A percentile compares a stretch with the other conserved stretches of the same genome.
Conservation (phyloP, 2,113 vertebrate genomes). For the Meles meles region DNA sequence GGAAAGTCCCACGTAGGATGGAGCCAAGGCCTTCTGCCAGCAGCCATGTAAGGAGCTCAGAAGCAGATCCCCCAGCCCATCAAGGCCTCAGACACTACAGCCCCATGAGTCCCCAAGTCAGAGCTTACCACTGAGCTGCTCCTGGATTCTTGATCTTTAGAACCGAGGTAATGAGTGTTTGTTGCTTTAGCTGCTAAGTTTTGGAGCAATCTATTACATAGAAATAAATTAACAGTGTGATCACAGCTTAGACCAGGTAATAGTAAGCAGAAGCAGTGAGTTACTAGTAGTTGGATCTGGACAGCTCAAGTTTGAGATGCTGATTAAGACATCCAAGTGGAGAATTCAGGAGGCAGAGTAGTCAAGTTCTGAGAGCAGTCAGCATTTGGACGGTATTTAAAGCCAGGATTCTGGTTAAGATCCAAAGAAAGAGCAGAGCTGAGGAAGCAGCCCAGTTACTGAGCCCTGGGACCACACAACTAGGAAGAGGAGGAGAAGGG, state of each 20-base stretch:
- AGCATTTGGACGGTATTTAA: not conserved
- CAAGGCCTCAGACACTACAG: not conserved
- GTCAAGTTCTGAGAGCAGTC: not conserved
- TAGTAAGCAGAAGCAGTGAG: not conserved
- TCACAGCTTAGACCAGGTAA: not conserved
- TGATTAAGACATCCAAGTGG: not conserved
- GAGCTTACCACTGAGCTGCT: not conserved
- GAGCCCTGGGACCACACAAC: not conserved
- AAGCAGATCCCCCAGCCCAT: not conserved
- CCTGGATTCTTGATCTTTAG: not conserved
- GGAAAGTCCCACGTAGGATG: accelerated
- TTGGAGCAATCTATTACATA: not conserved
- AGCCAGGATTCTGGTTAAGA: not conserved
- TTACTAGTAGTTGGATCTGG: not conserved
- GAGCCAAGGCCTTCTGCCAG: not conserved
- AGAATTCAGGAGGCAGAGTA: not conserved
- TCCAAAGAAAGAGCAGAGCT: not conserved
- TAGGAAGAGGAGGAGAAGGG: not conserved
- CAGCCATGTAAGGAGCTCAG: not conserved
- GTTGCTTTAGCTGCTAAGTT: not conserved
- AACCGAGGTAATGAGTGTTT: not conserved
- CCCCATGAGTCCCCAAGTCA: not conserved
- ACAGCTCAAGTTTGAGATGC: not conserved
- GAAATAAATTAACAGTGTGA: not conserved
- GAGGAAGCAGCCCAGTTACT: not conserved